Evolutionary conservation across 2,113 vertebrate genomes (phyloP).

Genomic region (Embiotoca jacksoni): DNA sequence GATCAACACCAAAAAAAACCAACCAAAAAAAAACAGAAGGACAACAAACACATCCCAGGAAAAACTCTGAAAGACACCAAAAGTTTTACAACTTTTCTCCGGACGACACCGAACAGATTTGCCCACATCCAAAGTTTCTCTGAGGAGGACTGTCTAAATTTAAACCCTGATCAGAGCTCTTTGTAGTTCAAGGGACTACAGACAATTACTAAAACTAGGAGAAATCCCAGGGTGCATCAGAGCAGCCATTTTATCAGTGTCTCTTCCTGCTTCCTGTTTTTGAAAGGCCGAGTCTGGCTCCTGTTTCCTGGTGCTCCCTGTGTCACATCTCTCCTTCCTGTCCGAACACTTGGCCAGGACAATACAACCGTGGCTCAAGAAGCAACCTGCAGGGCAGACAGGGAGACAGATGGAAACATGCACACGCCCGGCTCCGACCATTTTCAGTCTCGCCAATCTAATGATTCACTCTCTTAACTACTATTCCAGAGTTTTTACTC

Average conservation of each 20-base stretch:
- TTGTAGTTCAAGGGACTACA: slow-evolving; percentile 48
- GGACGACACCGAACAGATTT: not conserved
- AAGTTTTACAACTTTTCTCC: not conserved
- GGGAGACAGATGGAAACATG: slow-evolving; percentile 29
- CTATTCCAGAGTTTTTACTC: slow-evolving; percentile 23
- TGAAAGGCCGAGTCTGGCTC: slow-evolving; percentile 56
- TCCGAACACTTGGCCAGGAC: slow-evolving; percentile 64
- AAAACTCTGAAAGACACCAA: not conserved
- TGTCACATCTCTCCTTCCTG: slow-evolving; percentile 81
- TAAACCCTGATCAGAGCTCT: slow-evolving; percentile 7
- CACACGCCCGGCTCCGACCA: not conserved
- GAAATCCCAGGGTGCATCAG: slow-evolving; percentile 50
- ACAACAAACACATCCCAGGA: not conserved
- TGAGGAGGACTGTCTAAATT: slow-evolving; percentile 4
- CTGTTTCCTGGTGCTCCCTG: slow-evolving; percentile 80
- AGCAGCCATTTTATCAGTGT: slow-evolving; percentile 75
- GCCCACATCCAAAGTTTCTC: not conserved
- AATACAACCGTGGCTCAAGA: slow-evolving; percentile 52
- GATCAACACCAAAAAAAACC: slow-evolving; percentile 4
- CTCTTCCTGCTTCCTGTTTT: slow-evolving; percentile 84
- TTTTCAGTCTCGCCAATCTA: slow-evolving; percentile 14
- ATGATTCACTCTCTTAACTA: not conserved
- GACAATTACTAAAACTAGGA: slow-evolving; percentile 45
- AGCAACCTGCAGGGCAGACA: slow-evolving; percentile 36
- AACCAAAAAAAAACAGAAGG: not conserved